phyloP scores from a whole-genome alignment of 2,888 invertebrate species.

The Heliconius ethilla region DNA sequence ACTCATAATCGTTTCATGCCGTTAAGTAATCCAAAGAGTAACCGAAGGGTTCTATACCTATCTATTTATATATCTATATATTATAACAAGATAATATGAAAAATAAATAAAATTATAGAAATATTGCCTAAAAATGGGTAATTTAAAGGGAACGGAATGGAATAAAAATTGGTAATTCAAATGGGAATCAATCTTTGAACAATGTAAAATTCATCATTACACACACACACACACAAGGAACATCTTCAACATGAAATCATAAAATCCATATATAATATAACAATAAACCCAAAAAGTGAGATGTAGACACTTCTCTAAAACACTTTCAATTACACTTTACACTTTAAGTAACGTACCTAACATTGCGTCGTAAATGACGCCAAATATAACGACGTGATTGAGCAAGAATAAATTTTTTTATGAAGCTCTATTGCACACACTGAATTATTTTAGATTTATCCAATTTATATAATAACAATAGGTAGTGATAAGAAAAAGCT shows the following conservation, averaged over 20 bases:
- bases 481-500: slow-evolving; percentile 8
- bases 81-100: neutral
- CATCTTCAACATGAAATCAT: neutral
- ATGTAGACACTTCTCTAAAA: neutral
- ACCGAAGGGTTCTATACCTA: neutral
- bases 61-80: neutral
- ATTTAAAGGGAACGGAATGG: too few species aligned
- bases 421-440: neutral
- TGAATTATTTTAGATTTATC: neutral
- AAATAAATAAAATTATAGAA: neutral
- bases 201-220: neutral
- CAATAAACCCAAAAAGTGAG: too few species aligned
- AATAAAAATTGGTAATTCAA: too few species aligned
- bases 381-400: neutral
- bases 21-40: too few species aligned
- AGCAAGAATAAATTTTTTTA: neutral
- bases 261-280: too few species aligned
- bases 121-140: neutral
- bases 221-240: neutral
- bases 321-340: slow-evolving; percentile 2
- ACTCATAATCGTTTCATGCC: too few species aligned
- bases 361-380: slow-evolving; percentile 18
- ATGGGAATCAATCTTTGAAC: neutral
- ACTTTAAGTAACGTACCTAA: slow-evolving; percentile 15
- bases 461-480: slow-evolving; percentile 14